Evolutionary conservation across 2,797 vertebrate species (phyloP).

Genomic region (Pelochelys cantorii): DNA sequence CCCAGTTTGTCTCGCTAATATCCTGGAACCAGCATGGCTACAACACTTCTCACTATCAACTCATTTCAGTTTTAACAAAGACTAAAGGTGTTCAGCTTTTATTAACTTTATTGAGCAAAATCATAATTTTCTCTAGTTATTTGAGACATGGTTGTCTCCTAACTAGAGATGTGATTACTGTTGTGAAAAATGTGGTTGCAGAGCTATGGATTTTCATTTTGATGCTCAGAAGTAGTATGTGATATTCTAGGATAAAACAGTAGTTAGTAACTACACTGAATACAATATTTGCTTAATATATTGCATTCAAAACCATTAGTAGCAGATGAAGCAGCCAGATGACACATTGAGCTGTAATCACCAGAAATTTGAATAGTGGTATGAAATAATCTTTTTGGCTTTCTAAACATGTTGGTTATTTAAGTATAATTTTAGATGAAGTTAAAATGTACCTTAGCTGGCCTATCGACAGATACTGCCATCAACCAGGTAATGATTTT

Average conservation of each 20-base stretch:
- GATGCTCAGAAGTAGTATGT: neutral
- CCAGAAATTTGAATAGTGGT: neutral
- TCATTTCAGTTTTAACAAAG: neutral
- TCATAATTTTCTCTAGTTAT: accelerated
- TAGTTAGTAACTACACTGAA: neutral
- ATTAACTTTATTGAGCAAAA: neutral
- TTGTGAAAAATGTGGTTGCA: neutral
- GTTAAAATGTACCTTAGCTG: neutral
- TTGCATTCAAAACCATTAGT: neutral
- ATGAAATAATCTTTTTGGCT: neutral
- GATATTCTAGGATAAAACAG: neutral
- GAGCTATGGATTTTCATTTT: neutral
- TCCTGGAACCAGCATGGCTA: too few relatives aligned
- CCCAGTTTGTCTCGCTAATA: too few relatives aligned
- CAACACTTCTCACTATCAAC: neutral
- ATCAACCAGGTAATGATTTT: neutral
- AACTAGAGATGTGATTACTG: neutral
- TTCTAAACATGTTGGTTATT: neutral
- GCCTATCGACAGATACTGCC: neutral
- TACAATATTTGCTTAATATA: neutral
- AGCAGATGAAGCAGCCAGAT: neutral
- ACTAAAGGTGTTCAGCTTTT: neutral
- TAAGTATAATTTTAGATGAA: neutral
- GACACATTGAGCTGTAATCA: neutral
- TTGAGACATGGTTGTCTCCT: neutral